phyloP scores from a whole-genome alignment of 2,888 invertebrate species.

The Tanytarsus gracilentus region DNA sequence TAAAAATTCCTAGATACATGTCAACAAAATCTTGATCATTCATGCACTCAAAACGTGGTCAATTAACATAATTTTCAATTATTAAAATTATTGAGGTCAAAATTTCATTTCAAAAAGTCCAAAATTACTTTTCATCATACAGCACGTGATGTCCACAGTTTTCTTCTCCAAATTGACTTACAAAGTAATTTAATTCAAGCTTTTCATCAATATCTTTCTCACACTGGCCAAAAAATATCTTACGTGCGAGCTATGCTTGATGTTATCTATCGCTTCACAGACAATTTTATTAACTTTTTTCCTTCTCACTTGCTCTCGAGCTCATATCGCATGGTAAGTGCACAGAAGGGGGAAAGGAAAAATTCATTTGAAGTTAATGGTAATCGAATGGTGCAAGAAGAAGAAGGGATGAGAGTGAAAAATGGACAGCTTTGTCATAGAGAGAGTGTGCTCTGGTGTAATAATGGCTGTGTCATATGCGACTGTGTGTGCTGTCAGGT shows the following conservation, averaged over 20 bases:
- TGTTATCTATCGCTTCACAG: slow-evolving; percentile 12
- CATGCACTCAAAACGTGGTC: no score
- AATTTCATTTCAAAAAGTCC: no score
- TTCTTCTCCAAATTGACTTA: neutral
- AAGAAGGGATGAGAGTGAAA: neutral
- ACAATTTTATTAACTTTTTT: slow-evolving; percentile 24
- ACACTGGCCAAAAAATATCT: neutral
- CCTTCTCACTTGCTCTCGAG: neutral
- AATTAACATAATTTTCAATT: no score
- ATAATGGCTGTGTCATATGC: no score
- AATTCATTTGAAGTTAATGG: slow-evolving; percentile 11
- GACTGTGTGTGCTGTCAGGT: no score
- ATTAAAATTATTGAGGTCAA: no score
- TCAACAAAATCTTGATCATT: no score
- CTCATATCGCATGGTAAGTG: no score
- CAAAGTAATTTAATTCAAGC: neutral
- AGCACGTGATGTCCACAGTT: neutral
- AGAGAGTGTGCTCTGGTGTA: no score
- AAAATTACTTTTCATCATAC: no score
- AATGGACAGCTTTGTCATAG: no score
- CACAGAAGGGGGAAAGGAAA: neutral
- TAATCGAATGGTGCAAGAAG: neutral
- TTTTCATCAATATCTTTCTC: neutral
- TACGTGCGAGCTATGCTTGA: neutral
- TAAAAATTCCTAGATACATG: no score